Conservation (phyloP, 2,888 invertebrate species). For the Urechis unicinctus region DNA sequence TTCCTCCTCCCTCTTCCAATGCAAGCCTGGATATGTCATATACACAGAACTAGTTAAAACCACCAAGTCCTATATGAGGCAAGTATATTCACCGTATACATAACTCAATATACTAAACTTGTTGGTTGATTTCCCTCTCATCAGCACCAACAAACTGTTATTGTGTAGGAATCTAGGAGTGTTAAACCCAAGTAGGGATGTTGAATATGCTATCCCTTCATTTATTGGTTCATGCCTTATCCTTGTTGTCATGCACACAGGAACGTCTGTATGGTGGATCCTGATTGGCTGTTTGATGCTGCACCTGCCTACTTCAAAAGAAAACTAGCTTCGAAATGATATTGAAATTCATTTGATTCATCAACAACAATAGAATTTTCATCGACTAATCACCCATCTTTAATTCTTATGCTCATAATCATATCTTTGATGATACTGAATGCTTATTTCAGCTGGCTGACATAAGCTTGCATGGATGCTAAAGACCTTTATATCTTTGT, state of each 20-base stretch:
- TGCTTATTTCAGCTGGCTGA: too few species aligned
- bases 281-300: slow-evolving; percentile 68
- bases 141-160: background rate
- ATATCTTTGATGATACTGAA: too few species aligned
- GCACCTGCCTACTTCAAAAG: background rate
- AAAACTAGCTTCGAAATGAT: background rate
- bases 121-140: background rate
- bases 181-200: too few species aligned
- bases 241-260: slow-evolving; percentile 25
- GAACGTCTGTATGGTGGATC: slow-evolving; percentile 69
- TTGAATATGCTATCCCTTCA: background rate
- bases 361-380: background rate
- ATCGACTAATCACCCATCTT: too few species aligned
- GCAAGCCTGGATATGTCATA: slow-evolving; percentile 67
- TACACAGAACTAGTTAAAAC: slow-evolving; percentile 87
- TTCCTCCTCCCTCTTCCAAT: slow-evolving; percentile 67
- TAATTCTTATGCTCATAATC: too few species aligned
- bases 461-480: too few species aligned
- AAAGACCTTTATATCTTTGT: too few species aligned
- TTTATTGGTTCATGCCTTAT: background rate
- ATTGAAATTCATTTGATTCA: background rate
- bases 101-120: background rate
- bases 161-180: background rate
- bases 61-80: slow-evolving; percentile 70
- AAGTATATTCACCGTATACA: background rate